These are phyloP conservation scores for Sapayoa aenigma DNA, from an alignment of 2,113 vertebrate species.

Conservation along the genomic window DNA sequence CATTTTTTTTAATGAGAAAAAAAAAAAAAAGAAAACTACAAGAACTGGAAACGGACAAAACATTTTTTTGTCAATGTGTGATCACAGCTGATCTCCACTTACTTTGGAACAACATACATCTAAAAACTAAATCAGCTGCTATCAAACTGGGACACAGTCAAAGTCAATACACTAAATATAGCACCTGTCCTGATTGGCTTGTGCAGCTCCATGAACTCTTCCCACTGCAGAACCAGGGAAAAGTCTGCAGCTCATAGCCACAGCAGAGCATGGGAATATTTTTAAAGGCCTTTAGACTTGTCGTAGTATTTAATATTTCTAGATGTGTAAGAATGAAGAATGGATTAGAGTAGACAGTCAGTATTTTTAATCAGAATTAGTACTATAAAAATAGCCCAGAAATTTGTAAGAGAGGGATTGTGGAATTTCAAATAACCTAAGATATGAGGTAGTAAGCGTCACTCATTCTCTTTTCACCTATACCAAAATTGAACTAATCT, in stretches of 20 bases:
- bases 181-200: not conserved
- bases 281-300: not conserved
- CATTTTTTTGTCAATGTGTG: not conserved
- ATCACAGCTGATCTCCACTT: not conserved
- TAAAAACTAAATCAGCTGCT: not conserved
- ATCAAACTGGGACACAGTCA: not conserved
- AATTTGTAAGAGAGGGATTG: not conserved
- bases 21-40: not conserved
- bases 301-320: not conserved
- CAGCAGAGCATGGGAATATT: not conserved
- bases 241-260: accelerated
- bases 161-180: not conserved
- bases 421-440: not conserved
- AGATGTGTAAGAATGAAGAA: not conserved
- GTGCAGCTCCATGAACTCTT: not conserved
- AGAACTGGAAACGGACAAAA: not conserved
- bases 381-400: slow-evolving; percentile 18
- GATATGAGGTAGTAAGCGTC: not conserved
- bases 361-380: slow-evolving; percentile 32
- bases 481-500: not conserved
- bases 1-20: not conserved
- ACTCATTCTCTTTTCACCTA: not conserved
- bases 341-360: slow-evolving; percentile 13
- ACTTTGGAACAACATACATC: not conserved
- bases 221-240: accelerated